These are phyloP conservation scores for Eueremaeus valkanovi DNA, from an alignment of 2,888 invertebrate species.

Conservation along the genomic window DNA sequence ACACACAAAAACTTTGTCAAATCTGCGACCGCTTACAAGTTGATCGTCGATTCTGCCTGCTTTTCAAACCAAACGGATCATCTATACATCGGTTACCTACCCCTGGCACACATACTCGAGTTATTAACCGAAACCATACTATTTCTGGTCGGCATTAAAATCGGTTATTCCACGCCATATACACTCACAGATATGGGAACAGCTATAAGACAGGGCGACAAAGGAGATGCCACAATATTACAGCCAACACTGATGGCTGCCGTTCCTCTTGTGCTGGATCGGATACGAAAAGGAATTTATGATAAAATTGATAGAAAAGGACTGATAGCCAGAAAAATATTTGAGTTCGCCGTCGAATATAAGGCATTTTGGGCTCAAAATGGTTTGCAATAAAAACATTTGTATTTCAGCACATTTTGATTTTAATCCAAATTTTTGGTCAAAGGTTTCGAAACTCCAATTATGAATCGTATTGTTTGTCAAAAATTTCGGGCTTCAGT, in stretches of 20 bases:
- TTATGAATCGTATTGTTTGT: conserved; percentile 58
- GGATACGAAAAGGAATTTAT: conserved; percentile 93
- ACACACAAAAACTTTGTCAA: conserved; percentile 46
- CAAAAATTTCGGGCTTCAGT: conserved; percentile 65
- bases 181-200: conserved; percentile 60
- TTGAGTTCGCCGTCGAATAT: conserved; percentile 91
- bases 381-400: conserved; percentile 49
- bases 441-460: conserved; percentile 37
- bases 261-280: conserved; percentile 92
- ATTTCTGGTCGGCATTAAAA: conserved; percentile 75
- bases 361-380: conserved; percentile 76
- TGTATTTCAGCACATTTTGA: not conserved
- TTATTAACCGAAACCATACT: conserved; percentile 71
- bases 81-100: conserved; percentile 88
- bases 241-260: conserved; percentile 90
- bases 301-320: conserved; percentile 78
- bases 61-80: conserved; percentile 56
- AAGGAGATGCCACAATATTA: conserved; percentile 86
- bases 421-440: not conserved
- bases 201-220: conserved; percentile 80
- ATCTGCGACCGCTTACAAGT: not conserved
- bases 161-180: conserved; percentile 92
- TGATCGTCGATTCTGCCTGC: not conserved
- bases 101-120: conserved; percentile 94
- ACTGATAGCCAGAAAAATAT: conserved; percentile 71